Base-by-base conservation (phyloP, 2,888 invertebrate genomes). In the Melinaea menophilus region DNA sequence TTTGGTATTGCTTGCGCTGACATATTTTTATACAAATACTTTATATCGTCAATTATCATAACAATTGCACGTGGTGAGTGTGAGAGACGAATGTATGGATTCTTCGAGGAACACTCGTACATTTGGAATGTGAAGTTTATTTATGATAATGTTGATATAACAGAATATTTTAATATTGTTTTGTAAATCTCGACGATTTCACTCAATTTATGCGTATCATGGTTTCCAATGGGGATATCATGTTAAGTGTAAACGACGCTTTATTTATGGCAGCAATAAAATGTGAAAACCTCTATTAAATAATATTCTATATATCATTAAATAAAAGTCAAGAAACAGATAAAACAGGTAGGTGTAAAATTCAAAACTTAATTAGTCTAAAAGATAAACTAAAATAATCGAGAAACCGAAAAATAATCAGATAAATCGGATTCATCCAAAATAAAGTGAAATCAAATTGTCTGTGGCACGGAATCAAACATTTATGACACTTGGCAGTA, bases 401-500 rank as follows among this genome's bases (percentile, higher is more conserved):
- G 37, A 37, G 5, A 37, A 37, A 37, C 37, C 37, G 4, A 37
- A 37, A 22, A 2, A 22, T 22, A 56, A 33, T 51, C 47, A 61
- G 35, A 64, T 67, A 69, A 69, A 69, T 68, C 67, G 66, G 63
- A 67, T 67, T 63, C 66, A 63, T 64, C 69, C 64, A 67, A 66
- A 70, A 70, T 67, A 69, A 64, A 72, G 69, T 69, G 67, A 68
- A 78, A 77, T 79, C 73, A 76, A 77, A 79, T 73, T 71, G 76
- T 65, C 69, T 64, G 69, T 70, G 69, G 71, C 72, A 75, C 74
- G 69, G 75, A 76, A 80, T 81, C 80, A 78, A 81, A 80, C 78
- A 79, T 81, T 81, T 81, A 81, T 80, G 78, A 73, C 75, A 69
- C 62, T 80, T 81, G 81, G 82, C 82, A 74, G 64, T 46, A 70